A percentile compares a stretch with the other conserved stretches of the same genome.
These are phyloP conservation scores for Albula glossodonta DNA, from an alignment of 2,113 vertebrate species.

Conservation along the genomic window DNA sequence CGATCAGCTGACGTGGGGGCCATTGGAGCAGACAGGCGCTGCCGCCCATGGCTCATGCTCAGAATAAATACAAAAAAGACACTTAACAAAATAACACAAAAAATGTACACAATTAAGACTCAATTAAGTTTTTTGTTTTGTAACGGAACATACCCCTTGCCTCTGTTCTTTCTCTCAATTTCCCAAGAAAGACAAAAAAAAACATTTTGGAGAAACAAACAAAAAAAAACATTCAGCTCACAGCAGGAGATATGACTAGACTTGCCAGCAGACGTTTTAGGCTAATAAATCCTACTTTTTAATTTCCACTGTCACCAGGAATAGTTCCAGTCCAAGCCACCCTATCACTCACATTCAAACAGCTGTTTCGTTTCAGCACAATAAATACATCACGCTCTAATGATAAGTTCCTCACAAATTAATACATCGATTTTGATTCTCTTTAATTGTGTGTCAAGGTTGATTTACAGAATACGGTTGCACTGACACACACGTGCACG, in stretches of 20 bases:
- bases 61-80: conserved; percentile 1
- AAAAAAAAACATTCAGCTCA: not conserved
- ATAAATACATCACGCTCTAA: conserved; percentile 38
- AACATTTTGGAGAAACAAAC: not conserved
- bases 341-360: not conserved
- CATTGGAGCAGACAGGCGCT: not conserved
- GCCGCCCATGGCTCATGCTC: not conserved
- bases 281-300: not conserved
- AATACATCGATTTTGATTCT: conserved; percentile 53
- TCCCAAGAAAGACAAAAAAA: not conserved
- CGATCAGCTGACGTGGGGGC: not conserved
- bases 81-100: not conserved
- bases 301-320: not conserved
- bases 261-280: not conserved
- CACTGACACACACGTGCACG: not conserved
- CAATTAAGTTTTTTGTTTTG: conserved; percentile 16
- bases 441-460: not conserved
- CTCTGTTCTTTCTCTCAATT: not conserved
- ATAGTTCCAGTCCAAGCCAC: not conserved
- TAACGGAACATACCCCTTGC: not conserved
- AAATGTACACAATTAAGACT: not conserved
- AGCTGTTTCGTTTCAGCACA: not conserved
- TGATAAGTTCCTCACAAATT: conserved; percentile 54
- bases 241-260: conserved; percentile 12
- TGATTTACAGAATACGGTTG: not conserved